Base-by-base conservation (phyloP, 2,888 invertebrate species). In the Torymus tubicola region DNA sequence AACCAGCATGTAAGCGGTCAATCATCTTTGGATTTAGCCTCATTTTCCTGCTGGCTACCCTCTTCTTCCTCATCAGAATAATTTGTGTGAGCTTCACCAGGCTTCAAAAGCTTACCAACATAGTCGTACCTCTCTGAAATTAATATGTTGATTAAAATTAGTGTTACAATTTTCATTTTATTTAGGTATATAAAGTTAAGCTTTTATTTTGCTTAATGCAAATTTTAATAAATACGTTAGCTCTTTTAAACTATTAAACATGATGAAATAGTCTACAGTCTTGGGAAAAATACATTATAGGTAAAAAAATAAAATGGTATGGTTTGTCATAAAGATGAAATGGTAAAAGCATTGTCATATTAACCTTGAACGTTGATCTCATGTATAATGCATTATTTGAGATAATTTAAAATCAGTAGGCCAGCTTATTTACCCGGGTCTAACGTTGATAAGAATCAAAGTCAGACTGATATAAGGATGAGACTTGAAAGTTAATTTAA, bases 51-150 rank as follows among this genome's bases (percentile, higher is more conserved):
- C 77, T 88, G 90, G 82, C 90, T 90, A 68, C 89, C 89, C 91
- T 95, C 90, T 86, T 94, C 94, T 85, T 98, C 97, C 87, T 97
- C 97, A 87, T 98, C 98, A 0, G 97, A 96, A 91, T 98, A 98
- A 89, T 95, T 96, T 81, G 95, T 95, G 0, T 97, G 96, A 87
- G 96, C 94, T 87, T 99, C 98, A 13, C 98, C 98, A 0, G 97
- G 97, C 89, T 96, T 97, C 89, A 99, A 91, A 74, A 99, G 92
- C 87, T 95, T 95, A 16, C 99, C 99, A 57, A 99, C 96, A 83
- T 95, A 94, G 60, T 96, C 96, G 91, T 99, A 99, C 91, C 96
- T 98, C 93, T 99, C 98, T 98, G 93, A 12, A 93, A 93, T 42
- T 65, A 42, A 31, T 53, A 80, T 31, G 71, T 11, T 53, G 65